Evolutionary conservation across 1,140 invertebrate species (phyloP).

Genomic region (Anagrus nilaparvatae): DNA sequence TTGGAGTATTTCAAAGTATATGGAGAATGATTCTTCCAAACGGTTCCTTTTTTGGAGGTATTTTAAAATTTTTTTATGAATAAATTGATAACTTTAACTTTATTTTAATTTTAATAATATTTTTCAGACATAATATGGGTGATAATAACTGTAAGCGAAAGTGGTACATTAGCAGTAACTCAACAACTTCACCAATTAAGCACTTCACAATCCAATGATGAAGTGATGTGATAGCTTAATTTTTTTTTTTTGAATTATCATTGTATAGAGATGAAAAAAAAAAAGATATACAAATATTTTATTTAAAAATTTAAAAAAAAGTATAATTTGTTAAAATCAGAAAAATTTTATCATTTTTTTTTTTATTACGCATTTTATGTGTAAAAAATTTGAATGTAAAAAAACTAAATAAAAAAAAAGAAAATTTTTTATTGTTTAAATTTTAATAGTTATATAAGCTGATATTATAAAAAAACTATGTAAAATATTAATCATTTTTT

Average conservation of each 20-base stretch:
- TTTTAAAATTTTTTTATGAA: neutral
- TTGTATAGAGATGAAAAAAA: too few species aligned
- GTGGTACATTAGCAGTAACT: constrained; percentile 56
- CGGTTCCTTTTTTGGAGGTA: constrained; percentile 77
- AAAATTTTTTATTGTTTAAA: constrained; percentile 9
- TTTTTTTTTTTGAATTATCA: constrained; percentile 14
- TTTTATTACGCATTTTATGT: constrained; percentile 9
- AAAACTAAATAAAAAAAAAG: constrained; percentile 5
- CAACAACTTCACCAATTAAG: constrained; percentile 55
- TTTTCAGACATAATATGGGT: constrained; percentile 59
- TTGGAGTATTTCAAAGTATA: constrained; percentile 69
- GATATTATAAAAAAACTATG: constrained; percentile 8
- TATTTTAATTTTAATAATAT: constrained; percentile 23
- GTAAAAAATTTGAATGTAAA: constrained; percentile 8
- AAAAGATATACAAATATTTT: neutral
- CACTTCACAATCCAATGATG: constrained; percentile 37
- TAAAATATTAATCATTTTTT: constrained; percentile 1
- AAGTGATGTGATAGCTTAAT: constrained; percentile 37
- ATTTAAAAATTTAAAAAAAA: constrained; percentile 7
- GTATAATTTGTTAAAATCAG: constrained; percentile 7
- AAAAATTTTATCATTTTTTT: constrained; percentile 12
- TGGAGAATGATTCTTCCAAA: constrained; percentile 73
- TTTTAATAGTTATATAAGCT: too few species aligned
- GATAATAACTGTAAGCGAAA: constrained; percentile 56
- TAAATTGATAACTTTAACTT: neutral